These are phyloP conservation scores for Malurus leucopterus DNA, from an alignment of 2,797 vertebrate species.

Conservation along the genomic window DNA sequence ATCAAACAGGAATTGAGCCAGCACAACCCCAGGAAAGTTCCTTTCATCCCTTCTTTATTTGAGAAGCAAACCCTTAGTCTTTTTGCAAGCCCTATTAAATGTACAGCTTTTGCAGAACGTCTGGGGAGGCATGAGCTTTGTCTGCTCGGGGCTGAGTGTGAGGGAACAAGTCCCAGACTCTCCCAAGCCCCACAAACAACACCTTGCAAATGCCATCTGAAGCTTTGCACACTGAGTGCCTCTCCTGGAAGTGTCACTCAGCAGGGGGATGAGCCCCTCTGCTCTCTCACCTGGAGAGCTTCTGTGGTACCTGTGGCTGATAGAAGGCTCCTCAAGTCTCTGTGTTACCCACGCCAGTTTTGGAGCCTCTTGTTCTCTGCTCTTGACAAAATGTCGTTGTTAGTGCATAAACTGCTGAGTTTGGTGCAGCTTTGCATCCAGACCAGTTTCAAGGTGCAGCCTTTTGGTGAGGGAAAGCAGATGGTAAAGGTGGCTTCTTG, in stretches of 20 bases:
- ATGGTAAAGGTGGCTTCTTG: not conserved
- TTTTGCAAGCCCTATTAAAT: conserved; percentile 59
- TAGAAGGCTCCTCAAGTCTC: not conserved
- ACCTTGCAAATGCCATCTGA: conserved; percentile 18
- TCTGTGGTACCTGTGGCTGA: not conserved
- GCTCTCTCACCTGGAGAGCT: not conserved
- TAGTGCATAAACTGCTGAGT: not conserved
- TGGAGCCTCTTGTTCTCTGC: not conserved
- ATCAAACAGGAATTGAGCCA: conserved; percentile 63
- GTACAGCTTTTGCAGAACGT: conserved; percentile 15
- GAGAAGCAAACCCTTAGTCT: conserved; percentile 51
- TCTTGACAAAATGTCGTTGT: not conserved
- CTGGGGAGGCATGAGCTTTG: conserved; percentile 19
- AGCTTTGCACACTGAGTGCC: accelerated
- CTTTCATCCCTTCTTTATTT: conserved; percentile 66
- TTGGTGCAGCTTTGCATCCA: not conserved
- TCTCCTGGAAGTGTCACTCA: not conserved
- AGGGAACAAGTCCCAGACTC: conserved; percentile 50
- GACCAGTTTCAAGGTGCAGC: not conserved
- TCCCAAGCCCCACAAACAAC: not conserved
- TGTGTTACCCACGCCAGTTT: not conserved
- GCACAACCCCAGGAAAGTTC: conserved; percentile 62
- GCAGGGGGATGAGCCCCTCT: not conserved
- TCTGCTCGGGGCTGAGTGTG: conserved; percentile 20
- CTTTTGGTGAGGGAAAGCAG: not conserved